Evolutionary conservation across 1,140 invertebrate genomes (phyloP).

Genomic region (Drosophila pectinifera): DNA sequence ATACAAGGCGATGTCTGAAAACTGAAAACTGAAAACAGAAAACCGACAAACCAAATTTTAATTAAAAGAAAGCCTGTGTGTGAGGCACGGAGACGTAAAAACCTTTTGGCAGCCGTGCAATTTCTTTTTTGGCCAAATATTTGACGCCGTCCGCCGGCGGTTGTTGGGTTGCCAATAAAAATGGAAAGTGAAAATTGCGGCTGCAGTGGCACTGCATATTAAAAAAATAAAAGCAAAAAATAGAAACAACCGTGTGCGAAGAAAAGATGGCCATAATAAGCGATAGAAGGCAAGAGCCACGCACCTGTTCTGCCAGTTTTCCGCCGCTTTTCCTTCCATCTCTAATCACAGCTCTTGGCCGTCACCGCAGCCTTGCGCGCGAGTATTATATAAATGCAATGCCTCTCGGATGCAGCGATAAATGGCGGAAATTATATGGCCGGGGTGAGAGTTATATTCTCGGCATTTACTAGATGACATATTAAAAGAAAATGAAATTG

Average conservation of each 20-base stretch:
- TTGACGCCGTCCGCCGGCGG: conserved; percentile 59
- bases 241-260: conserved; percentile 41
- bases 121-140: conserved; percentile 82
- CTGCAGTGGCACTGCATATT: conserved; percentile 75
- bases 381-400: conserved; percentile 75
- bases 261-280: conserved; percentile 67
- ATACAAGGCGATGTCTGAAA: conserved; percentile 12
- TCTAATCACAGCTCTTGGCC: conserved; percentile 56
- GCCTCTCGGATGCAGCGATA: conserved; percentile 34
- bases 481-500: conserved; percentile 36
- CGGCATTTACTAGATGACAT: conserved; percentile 17
- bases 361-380: conserved; percentile 15
- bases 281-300: conserved; percentile 67
- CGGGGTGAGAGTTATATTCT: conserved; percentile 27
- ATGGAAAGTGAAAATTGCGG: conserved; percentile 82
- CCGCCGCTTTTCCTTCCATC: conserved; percentile 68
- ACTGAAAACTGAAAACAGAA: conserved; percentile 20
- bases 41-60: conserved; percentile 55
- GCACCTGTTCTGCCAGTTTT: conserved; percentile 79
- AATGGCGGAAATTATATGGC: conserved; percentile 66
- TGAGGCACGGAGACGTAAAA: conserved; percentile 49
- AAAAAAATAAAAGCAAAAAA: conserved; percentile 57
- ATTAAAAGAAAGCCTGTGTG: conserved; percentile 77
- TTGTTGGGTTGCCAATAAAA: conserved; percentile 74
- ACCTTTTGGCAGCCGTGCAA: conserved; percentile 77